Percentiles rank a stretch among this genome's conserved stretches.
phyloP scores from a whole-genome alignment of 2,888 invertebrate species.

The Imbricaverruca yamaguchii region DNA sequence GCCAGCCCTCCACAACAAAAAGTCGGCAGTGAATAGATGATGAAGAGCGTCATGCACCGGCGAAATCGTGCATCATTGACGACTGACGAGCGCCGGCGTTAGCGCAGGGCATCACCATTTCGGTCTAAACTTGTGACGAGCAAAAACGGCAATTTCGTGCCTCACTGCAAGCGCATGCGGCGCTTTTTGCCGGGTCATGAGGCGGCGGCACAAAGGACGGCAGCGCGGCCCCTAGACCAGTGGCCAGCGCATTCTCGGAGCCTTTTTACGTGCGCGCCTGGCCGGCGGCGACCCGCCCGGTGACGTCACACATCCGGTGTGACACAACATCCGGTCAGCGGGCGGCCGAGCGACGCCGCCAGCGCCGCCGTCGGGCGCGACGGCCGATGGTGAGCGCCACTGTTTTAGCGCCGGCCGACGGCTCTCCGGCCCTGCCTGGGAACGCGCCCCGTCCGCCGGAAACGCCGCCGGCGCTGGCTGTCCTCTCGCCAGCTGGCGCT shows the following conservation, averaged over 20 bases:
- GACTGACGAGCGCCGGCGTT: neutral
- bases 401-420: neutral
- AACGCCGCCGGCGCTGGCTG: constrained; percentile 21
- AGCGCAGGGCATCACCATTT: neutral
- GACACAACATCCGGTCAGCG: constrained; percentile 13
- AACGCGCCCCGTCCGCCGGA: constrained; percentile 24
- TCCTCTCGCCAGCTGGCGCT: constrained; percentile 23
- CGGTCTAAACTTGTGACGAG: neutral
- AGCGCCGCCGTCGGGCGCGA: neutral
- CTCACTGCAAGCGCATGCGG: neutral
- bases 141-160: constrained; percentile 3
- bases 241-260: neutral
- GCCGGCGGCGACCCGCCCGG: constrained; percentile 7
- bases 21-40: neutral
- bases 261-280: constrained; percentile 12
- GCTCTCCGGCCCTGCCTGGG: constrained; percentile 7
- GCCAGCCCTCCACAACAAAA: neutral
- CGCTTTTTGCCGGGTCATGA: neutral
- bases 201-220: neutral
- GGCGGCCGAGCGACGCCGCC: neutral
- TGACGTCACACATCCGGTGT: constrained; percentile 20
- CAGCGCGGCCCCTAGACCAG: too few relatives aligned
- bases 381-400: neutral
- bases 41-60: neutral
- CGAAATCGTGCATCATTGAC: neutral